Evolutionary conservation across 2,888 invertebrate genomes (phyloP), one percentile per base, ranked within the genome.

Genomic region (Philaethria dido): DNA sequence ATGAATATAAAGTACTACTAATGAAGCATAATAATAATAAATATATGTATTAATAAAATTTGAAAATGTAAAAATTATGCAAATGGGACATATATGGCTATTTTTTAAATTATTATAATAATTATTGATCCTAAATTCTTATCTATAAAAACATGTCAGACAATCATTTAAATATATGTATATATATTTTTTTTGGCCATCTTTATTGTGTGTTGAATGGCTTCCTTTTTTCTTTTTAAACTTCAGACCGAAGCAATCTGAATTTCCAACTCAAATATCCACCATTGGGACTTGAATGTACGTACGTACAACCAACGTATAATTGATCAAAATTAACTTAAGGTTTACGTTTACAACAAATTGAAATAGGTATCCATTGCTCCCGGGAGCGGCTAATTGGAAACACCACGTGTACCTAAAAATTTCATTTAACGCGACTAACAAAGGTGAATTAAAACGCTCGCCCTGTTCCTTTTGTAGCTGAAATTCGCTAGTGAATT

Each of bases 381-480:
- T 54, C 62, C 50, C n/a, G 65, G 59, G 59, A 65, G 50, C 60
- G 44, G 48, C 59, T 65, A 65, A 65, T 65, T 65, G 65, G 57
- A 50, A 59, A 60, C 65, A 44, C 60, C 14, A 29, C 55, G 55
- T 62, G 25, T 64, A 47, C 20, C 47, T 65, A 60, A 50, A 65
- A 65, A 60, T 65, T 64, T 64, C 64, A 59, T 64, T 50, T 48
- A 48, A 29, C 59, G 29, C 20, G 48, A 59, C 39, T 59, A 59
- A 59, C 64, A 50, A 47, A 59, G 59, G 59, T 64, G 64, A 64
- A 64, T 64, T 64, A 64, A 48, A 64, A 64, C 39, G 55, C 59
- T 44, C 64, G 2, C 48, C 45, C 0, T 4, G 9, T 48, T 50
- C 48, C 45, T 64, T 64, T 59, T 64, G 48, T 59, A 59, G 9